Conservation (phyloP, 2,113 vertebrate genomes). For the Cryptotis parvus region DNA sequence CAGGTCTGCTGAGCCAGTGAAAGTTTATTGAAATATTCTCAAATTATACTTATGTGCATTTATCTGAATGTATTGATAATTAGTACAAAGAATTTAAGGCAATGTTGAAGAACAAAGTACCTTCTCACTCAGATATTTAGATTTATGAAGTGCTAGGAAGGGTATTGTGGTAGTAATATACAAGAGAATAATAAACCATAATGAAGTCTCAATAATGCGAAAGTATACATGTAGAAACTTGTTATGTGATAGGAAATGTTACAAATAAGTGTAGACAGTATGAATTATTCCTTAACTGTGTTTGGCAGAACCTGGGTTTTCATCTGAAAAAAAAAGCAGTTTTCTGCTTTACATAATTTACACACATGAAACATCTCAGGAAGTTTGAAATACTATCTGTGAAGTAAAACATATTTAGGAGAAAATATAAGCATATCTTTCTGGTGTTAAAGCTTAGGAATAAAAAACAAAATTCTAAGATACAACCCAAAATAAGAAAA, state of each 20-base stretch:
- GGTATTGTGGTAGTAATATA: not conserved
- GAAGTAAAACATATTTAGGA: not conserved
- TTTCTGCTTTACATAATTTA: not conserved
- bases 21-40: not conserved
- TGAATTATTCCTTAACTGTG: not conserved
- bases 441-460: not conserved
- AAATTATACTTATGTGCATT: not conserved
- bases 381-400: not conserved
- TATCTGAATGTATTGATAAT: not conserved
- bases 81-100: not conserved
- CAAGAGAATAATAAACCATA: not conserved
- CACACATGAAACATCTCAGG: not conserved
- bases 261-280: not conserved
- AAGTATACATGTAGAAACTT: not conserved
- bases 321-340: not conserved
- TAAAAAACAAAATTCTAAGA: slow-evolving; percentile 29
- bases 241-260: not conserved
- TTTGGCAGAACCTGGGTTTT: not conserved
- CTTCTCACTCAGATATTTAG: not conserved
- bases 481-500: not conserved
- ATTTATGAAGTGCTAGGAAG: not conserved
- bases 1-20: not conserved
- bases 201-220: not conserved
- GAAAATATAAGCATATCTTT: not conserved
- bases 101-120: not conserved